phyloP scores from a whole-genome alignment of 1,140 invertebrate genomes.

The Meteorus sp. region DNA sequence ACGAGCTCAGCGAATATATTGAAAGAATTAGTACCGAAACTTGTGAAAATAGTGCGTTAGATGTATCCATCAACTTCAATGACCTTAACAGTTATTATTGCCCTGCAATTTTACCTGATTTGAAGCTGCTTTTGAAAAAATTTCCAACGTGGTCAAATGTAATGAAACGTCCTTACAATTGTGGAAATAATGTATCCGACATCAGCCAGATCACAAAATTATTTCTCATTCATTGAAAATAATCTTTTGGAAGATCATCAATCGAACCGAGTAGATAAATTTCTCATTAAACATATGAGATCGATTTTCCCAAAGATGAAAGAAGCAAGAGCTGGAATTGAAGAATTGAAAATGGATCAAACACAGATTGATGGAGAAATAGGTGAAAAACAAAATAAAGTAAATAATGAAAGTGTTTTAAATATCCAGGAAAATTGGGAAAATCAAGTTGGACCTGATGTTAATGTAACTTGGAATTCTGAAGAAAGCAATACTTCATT shows the following conservation, averaged over 20 bases:
- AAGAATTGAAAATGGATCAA: neutral
- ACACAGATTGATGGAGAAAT: neutral
- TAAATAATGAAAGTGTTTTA: neutral
- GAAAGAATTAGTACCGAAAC: neutral
- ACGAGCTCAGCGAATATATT: neutral
- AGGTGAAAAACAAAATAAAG: neutral
- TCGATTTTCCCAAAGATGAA: neutral
- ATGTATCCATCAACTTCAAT: neutral
- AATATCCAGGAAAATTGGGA: neutral
- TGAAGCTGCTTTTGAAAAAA: neutral
- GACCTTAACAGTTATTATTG: neutral
- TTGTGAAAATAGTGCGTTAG: neutral
- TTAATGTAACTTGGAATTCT: neutral
- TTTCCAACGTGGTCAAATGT: neutral
- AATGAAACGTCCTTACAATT: neutral
- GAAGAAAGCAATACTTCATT: neutral
- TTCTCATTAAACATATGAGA: neutral
- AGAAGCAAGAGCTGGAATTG: neutral
- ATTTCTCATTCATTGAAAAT: neutral
- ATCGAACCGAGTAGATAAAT: neutral
- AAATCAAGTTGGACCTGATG: neutral
- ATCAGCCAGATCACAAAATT: neutral
- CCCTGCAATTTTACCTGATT: neutral
- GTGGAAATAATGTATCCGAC: neutral
- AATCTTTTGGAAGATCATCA: neutral